Evolutionary conservation across 2,113 vertebrate genomes (phyloP).

Genomic region (Limnothrissa miodon): DNA sequence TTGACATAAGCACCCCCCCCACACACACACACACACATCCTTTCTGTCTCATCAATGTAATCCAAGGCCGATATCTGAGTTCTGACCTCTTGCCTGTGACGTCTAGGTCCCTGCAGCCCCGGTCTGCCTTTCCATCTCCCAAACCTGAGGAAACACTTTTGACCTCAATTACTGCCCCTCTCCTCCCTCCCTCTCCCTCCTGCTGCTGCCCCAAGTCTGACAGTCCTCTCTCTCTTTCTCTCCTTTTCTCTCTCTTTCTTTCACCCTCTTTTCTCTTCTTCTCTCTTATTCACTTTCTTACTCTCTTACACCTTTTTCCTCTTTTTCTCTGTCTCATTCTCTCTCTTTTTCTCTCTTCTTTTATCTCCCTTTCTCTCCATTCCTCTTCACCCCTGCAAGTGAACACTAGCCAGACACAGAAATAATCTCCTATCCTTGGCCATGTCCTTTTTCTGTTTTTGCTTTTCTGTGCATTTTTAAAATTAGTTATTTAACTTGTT

Average conservation of each 20-base stretch:
- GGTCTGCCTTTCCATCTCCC: constrained; percentile 48
- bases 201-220: constrained; percentile 30
- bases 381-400: not conserved
- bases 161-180: constrained; percentile 71
- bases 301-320: not conserved
- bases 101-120: constrained; percentile 52
- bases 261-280: not conserved
- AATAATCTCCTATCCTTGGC: not conserved
- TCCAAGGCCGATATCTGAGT: constrained; percentile 33
- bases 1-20: not conserved
- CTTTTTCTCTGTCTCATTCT: not conserved
- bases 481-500: not conserved
- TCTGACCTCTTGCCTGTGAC: constrained; percentile 21
- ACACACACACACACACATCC: no score
- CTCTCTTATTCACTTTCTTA: not conserved
- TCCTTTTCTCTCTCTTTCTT: not conserved
- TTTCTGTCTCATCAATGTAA: constrained; percentile 39
- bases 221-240: constrained; percentile 26
- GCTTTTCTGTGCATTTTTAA: not conserved
- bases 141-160: constrained; percentile 61
- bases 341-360: not conserved
- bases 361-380: not conserved
- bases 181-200: not conserved
- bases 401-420: not conserved
- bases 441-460: not conserved